These are phyloP conservation scores for Megalops atlanticus DNA, from an alignment of 2,113 vertebrate species.

Conservation along the genomic window DNA sequence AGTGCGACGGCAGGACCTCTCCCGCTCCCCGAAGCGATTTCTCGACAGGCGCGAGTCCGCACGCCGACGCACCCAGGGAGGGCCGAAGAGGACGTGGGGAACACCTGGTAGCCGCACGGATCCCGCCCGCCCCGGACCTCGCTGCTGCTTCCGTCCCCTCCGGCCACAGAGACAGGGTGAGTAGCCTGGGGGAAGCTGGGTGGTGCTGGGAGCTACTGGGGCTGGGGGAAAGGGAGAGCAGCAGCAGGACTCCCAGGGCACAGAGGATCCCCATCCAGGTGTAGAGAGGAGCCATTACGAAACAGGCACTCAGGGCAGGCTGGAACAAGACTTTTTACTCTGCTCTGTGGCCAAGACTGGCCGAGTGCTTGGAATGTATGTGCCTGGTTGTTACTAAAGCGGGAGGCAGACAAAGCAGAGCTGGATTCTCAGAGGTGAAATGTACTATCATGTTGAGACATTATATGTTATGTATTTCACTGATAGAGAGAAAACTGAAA, in stretches of 20 bases:
- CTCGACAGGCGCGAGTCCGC: not conserved
- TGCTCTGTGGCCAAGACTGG: not conserved
- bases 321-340: not conserved
- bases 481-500: not conserved
- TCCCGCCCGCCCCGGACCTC: slow-evolving; percentile 24
- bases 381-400: not conserved
- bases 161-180: slow-evolving; percentile 61
- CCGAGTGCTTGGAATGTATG: not conserved
- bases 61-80: not conserved
- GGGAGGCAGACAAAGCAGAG: not conserved
- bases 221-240: not conserved
- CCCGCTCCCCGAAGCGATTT: not conserved
- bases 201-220: not conserved
- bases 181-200: slow-evolving; percentile 25
- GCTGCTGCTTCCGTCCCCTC: not conserved
- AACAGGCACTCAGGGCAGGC: not conserved
- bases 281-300: not conserved
- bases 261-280: not conserved
- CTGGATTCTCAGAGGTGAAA: not conserved
- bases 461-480: not conserved
- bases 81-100: slow-evolving; percentile 12
- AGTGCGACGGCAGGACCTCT: not conserved
- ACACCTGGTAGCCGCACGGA: slow-evolving; percentile 38
- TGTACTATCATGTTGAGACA: not conserved
- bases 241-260: not conserved